phyloP scores from a whole-genome alignment of 2,797 vertebrate species.

The Peromyscus nudipes region DNA sequence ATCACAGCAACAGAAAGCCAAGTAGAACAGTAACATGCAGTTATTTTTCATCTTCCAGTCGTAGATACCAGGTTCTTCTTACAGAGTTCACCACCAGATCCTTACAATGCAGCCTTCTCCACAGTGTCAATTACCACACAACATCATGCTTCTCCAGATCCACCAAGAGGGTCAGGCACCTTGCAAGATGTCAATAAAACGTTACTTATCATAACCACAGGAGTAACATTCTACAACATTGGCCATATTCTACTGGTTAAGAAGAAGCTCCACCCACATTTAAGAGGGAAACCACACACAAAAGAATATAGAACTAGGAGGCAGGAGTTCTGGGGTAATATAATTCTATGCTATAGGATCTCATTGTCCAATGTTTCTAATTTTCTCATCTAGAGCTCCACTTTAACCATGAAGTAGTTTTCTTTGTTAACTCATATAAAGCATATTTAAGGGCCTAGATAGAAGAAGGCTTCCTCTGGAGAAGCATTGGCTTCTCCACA shows the following conservation, averaged over 20 bases:
- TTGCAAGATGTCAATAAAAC: neutral
- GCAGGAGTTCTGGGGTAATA: neutral
- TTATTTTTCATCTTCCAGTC: neutral
- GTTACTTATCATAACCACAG: neutral
- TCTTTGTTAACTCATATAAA: constrained; percentile 8
- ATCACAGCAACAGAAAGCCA: neutral
- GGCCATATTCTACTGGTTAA: neutral
- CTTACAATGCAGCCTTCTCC: neutral
- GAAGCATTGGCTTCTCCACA: neutral
- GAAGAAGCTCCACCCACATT: neutral
- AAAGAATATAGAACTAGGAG: neutral
- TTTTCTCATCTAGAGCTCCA: neutral
- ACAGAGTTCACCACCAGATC: neutral
- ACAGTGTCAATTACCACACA: neutral
- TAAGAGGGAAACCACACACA: neutral
- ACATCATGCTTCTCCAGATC: neutral
- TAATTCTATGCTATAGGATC: neutral
- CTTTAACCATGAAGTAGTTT: neutral
- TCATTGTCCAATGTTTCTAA: neutral
- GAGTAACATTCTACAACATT: neutral
- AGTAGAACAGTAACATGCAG: neutral
- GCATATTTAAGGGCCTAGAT: neutral
- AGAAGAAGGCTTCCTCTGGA: neutral
- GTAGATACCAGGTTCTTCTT: neutral
- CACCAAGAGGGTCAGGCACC: neutral